Conservation (phyloP, 2,113 vertebrate genomes). For the Aleadryas rufinucha region DNA sequence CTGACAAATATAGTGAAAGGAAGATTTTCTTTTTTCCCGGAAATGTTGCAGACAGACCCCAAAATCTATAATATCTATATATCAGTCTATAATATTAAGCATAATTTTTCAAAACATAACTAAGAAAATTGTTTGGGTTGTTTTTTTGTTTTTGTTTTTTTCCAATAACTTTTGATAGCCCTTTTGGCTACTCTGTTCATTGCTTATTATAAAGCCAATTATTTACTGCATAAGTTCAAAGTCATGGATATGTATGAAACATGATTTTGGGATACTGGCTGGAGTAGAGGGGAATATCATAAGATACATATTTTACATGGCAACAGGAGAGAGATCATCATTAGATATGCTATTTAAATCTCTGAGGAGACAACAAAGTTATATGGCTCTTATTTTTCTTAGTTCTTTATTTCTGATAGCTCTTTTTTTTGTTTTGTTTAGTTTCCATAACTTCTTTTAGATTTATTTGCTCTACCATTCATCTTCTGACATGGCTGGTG, state of each 20-base stretch:
- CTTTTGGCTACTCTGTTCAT: background rate
- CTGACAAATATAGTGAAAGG: background rate
- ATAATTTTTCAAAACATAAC: background rate
- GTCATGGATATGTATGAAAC: background rate
- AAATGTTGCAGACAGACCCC: background rate
- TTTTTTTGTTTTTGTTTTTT: background rate
- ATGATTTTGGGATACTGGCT: background rate
- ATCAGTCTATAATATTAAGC: background rate
- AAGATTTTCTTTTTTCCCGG: background rate
- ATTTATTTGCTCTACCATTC: background rate
- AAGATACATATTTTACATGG: background rate
- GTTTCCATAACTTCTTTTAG: background rate
- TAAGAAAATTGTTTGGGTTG: background rate
- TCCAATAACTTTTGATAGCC: background rate
- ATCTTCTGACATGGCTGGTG: background rate
- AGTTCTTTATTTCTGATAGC: background rate
- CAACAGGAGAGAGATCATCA: background rate
- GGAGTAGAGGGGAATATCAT: background rate
- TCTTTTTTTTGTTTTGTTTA: background rate
- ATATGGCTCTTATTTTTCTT: background rate
- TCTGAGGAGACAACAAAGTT: background rate
- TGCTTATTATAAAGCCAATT: background rate
- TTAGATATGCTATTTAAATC: background rate
- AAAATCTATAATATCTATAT: background rate
- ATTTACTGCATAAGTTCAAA: background rate